phyloP scores from a whole-genome alignment of 1,140 invertebrate species.

The Steinernema khuongi region DNA sequence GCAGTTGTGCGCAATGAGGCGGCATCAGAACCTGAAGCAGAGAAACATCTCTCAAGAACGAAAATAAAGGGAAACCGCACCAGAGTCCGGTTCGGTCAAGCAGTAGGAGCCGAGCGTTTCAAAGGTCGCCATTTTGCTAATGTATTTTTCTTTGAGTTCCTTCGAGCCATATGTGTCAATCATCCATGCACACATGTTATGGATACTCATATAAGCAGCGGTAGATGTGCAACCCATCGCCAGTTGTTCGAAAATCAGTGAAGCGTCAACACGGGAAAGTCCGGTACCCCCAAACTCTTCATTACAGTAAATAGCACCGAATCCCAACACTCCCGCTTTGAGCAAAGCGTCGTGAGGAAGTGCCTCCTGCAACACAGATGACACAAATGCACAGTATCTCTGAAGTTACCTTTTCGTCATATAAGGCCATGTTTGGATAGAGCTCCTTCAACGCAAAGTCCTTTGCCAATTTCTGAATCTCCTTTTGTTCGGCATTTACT shows the following conservation, averaged over 20 bases:
- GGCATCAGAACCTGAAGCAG: slow-evolving; percentile 37
- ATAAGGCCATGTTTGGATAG: slow-evolving; percentile 65
- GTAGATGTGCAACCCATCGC: slow-evolving; percentile 66
- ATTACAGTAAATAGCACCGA: slow-evolving; percentile 65
- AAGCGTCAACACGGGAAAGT: slow-evolving; percentile 64
- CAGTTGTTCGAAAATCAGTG: slow-evolving; percentile 68
- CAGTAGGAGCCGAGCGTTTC: slow-evolving; percentile 83
- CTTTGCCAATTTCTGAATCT: slow-evolving; percentile 64
- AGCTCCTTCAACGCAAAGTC: slow-evolving; percentile 67
- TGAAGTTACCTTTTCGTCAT: slow-evolving; percentile 64
- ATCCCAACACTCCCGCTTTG: slow-evolving; percentile 64
- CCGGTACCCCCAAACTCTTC: slow-evolving; percentile 66
- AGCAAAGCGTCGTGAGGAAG: slow-evolving; percentile 60
- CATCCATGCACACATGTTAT: slow-evolving; percentile 67
- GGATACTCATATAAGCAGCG: slow-evolving; percentile 67
- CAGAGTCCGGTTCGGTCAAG: slow-evolving; percentile 87
- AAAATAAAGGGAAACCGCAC: slow-evolving; percentile 61
- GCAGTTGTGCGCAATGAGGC: slow-evolving; percentile 82
- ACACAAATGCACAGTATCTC: slow-evolving; percentile 23
- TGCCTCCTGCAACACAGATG: slow-evolving; percentile 55
- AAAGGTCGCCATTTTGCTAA: slow-evolving; percentile 75
- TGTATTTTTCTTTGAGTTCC: slow-evolving; percentile 76
- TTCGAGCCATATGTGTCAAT: slow-evolving; percentile 74
- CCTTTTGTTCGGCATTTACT: slow-evolving; percentile 64
- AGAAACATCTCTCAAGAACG: background rate